Conservation (phyloP, 2,797 vertebrate species). For the Pangasius larnaudii region DNA sequence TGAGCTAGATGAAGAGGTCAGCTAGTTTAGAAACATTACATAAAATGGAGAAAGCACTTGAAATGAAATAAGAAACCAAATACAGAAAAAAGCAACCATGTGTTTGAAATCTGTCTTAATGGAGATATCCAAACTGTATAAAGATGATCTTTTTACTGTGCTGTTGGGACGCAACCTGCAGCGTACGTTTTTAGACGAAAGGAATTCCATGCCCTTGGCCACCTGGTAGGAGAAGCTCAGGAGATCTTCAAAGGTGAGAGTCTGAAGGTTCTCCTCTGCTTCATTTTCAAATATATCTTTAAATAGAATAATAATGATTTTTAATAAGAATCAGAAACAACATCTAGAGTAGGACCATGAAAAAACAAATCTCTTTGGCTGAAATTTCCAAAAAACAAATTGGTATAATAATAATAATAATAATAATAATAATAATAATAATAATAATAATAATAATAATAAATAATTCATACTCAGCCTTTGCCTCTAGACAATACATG, state of each 20-base stretch:
- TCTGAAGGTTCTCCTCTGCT: conserved; percentile 77
- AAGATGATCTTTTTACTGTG: neutral
- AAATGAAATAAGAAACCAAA: neutral
- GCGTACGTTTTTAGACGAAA: conserved; percentile 85
- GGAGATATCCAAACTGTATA: neutral
- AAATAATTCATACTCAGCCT: neutral
- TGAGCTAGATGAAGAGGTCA: neutral
- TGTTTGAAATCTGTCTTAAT: neutral
- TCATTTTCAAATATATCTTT: conserved; percentile 44
- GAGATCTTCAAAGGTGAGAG: conserved; percentile 91
- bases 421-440: no score
- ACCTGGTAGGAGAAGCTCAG: conserved; percentile 93
- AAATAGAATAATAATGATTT: neutral
- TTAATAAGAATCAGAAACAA: neutral
- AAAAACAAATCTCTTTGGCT: neutral
- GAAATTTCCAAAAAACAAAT: neutral
- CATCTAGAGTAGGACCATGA: neutral
- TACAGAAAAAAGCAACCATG: neutral
- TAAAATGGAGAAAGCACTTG: neutral
- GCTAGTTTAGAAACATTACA: neutral
- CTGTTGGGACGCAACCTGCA: neutral
- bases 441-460: no score
- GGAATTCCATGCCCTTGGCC: conserved; percentile 97
- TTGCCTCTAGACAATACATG: neutral
- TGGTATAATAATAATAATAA: no score